A percentile compares a stretch with the other conserved stretches of the same genome.
These are phyloP conservation scores for Daphoenositta chrysoptera DNA, from an alignment of 2,113 vertebrate genomes.

Conservation along the genomic window DNA sequence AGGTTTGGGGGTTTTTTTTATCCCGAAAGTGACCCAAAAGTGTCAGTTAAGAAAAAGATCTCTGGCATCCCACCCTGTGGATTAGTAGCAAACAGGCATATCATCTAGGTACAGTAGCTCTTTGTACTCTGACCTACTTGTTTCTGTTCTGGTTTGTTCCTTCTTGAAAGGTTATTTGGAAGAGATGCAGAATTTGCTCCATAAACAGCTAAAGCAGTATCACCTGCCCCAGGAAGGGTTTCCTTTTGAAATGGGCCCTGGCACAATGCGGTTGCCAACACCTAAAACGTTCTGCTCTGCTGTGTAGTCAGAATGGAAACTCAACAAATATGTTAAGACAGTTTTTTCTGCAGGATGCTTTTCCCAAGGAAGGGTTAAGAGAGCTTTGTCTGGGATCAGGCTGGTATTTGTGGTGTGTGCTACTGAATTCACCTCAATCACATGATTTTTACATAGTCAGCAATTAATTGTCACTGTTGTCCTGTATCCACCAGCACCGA, in stretches of 20 bases:
- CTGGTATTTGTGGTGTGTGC: neutral
- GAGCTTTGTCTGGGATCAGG: neutral
- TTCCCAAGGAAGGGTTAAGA: neutral
- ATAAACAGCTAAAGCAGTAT: neutral
- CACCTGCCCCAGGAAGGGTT: neutral
- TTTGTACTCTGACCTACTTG: constrained; percentile 68
- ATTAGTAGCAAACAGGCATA: constrained; percentile 54
- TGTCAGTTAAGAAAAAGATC: constrained; percentile 58
- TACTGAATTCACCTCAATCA: neutral
- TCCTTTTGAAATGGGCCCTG: neutral
- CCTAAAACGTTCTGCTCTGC: neutral
- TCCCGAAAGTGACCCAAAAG: constrained; percentile 55
- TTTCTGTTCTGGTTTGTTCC: constrained; percentile 38
- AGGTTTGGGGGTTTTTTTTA: neutral
- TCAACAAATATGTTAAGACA: neutral
- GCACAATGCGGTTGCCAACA: neutral
- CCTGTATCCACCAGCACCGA: neutral
- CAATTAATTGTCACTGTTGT: neutral
- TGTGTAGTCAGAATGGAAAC: neutral
- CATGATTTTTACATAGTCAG: neutral
- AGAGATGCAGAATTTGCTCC: constrained; percentile 24
- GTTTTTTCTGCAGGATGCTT: neutral
- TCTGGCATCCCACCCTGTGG: constrained; percentile 46
- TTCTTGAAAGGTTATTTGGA: constrained; percentile 48
- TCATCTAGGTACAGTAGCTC: constrained; percentile 62